phyloP scores from a whole-genome alignment of 1,140 invertebrate species.

The Aphaenogaster rudis region DNA sequence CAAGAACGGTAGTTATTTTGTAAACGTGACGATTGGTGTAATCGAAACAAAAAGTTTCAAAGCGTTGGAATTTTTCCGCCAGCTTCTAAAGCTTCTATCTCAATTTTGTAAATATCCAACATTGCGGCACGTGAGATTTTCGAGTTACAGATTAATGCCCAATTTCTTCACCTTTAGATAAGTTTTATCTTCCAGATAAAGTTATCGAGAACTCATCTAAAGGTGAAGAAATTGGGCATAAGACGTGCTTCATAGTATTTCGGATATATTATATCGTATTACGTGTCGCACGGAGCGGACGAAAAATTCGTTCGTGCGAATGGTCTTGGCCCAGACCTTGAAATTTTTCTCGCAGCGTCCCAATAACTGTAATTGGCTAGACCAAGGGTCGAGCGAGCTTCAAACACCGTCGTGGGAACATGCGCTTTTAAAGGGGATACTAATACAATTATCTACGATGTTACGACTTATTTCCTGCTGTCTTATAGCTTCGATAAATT shows the following conservation, averaged over 20 bases:
- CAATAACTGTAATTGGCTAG: conserved; percentile 67
- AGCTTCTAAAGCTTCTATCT: neutral
- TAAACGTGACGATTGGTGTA: neutral
- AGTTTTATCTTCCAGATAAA: no score
- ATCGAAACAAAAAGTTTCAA: neutral
- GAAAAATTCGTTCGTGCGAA: neutral
- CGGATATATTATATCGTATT: neutral
- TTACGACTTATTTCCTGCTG: conserved; percentile 61
- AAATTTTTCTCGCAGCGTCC: conserved; percentile 65
- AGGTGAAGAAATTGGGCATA: no score
- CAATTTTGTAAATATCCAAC: conserved; percentile 40
- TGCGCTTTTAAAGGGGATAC: conserved; percentile 59
- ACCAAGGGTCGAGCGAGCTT: conserved; percentile 65
- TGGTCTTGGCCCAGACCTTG: conserved; percentile 26
- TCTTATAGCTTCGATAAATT: neutral
- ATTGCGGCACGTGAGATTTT: conserved; percentile 37
- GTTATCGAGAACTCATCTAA: no score
- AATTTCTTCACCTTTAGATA: no score
- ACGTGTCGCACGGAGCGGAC: neutral
- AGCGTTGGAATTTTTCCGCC: neutral
- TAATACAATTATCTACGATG: conserved; percentile 52
- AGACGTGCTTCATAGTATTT: neutral
- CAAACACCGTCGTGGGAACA: conserved; percentile 56
- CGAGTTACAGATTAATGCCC: neutral
- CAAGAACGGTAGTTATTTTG: neutral